Evolutionary conservation across 2,888 invertebrate genomes (phyloP).

Genomic region (Athetis lepigone): DNA sequence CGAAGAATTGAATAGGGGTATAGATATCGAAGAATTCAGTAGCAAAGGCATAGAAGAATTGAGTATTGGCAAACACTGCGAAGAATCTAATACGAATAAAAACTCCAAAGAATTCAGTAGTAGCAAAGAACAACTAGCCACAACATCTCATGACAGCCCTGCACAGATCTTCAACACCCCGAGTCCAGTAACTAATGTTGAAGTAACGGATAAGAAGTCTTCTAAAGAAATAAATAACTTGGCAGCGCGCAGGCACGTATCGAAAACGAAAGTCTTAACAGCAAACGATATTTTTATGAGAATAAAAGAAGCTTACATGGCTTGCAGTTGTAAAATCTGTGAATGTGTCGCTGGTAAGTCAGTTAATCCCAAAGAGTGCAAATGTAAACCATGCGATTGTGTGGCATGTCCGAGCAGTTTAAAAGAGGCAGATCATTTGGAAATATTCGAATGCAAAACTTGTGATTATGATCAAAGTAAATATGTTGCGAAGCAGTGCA

Average conservation of each 20-base stretch:
- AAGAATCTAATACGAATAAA: no score
- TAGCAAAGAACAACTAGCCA: background rate
- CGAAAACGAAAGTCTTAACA: constrained; percentile 43
- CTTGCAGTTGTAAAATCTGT: constrained; percentile 83
- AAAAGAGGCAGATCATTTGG: constrained; percentile 16
- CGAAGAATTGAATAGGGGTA: no score
- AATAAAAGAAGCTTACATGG: constrained; percentile 79
- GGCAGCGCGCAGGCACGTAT: background rate
- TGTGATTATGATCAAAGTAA: constrained; percentile 65
- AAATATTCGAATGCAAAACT: constrained; percentile 68
- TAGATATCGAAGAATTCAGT: no score
- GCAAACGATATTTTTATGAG: constrained; percentile 73
- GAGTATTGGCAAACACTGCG: no score
- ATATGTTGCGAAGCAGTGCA: constrained; percentile 58
- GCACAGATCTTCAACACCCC: constrained; percentile 29
- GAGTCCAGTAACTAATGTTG: constrained; percentile 72
- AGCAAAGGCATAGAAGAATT: no score
- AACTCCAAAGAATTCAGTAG: no score
- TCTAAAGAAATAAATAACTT: constrained; percentile 63
- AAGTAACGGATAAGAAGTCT: constrained; percentile 73
- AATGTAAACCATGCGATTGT: constrained; percentile 74
- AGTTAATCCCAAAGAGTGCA: constrained; percentile 60
- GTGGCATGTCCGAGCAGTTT: constrained; percentile 60
- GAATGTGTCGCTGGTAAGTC: constrained; percentile 73
- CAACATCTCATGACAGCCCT: background rate